These are phyloP conservation scores for Onthophagus sagittarius DNA, from an alignment of 2,888 invertebrate species.

Conservation along the genomic window DNA sequence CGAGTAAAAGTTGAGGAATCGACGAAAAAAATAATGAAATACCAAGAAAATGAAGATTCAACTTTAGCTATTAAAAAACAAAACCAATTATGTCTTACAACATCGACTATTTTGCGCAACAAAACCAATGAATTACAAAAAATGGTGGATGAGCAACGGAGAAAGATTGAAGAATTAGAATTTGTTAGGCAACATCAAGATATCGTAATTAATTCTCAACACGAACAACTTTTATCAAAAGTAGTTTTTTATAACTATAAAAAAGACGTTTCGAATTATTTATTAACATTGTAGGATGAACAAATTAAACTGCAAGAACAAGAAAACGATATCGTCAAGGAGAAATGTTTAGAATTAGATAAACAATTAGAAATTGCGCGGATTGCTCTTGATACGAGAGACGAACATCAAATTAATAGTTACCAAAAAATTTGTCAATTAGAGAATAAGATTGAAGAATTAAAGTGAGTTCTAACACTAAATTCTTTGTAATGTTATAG, in stretches of 20 bases:
- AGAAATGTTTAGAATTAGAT: slow-evolving; percentile 18
- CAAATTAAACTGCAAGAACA: slow-evolving; percentile 18
- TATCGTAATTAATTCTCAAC: slow-evolving; percentile 25
- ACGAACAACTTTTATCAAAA: slow-evolving; percentile 24
- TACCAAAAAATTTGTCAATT: background rate
- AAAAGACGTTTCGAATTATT: background rate
- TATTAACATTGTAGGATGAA: slow-evolving; percentile 15
- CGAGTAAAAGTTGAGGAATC: slow-evolving; percentile 25
- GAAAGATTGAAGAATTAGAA: slow-evolving; percentile 24
- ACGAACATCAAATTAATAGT: background rate
- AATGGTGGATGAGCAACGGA: slow-evolving; percentile 25
- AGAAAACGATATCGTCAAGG: slow-evolving; percentile 20
- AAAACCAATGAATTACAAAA: slow-evolving; percentile 18
- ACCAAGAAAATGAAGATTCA: slow-evolving; percentile 16
- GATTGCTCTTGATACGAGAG: slow-evolving; percentile 1
- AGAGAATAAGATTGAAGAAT: background rate
- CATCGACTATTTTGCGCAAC: background rate
- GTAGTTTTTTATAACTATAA: slow-evolving; percentile 16
- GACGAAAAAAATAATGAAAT: slow-evolving; percentile 18
- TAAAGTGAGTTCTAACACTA: background rate
- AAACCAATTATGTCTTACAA: background rate
- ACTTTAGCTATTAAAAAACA: background rate
- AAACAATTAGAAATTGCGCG: slow-evolving; percentile 16
- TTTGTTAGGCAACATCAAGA: slow-evolving; percentile 27
- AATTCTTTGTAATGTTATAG: background rate